phyloP scores from a whole-genome alignment of 1,140 invertebrate genomes.

The Trialeurodes vaporariorum region DNA sequence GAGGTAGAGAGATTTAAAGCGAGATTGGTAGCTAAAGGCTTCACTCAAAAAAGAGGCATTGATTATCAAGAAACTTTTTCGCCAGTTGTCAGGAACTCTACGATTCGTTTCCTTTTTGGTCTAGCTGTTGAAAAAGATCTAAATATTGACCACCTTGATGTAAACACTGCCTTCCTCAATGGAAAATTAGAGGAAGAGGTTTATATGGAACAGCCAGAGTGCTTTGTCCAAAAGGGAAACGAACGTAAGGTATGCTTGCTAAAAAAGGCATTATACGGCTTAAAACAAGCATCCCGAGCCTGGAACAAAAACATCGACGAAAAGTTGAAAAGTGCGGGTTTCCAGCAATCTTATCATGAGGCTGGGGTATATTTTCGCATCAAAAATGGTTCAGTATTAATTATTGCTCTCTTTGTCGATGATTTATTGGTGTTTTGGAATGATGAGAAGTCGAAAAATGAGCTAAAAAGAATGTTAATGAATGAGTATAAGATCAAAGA shows the following conservation, averaged over 20 bases:
- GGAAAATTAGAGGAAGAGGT: neutral
- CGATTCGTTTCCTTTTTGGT: no score
- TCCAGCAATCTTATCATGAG: neutral
- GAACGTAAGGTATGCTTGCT: slow-evolving; percentile 1
- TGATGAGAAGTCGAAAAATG: neutral
- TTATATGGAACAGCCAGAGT: neutral
- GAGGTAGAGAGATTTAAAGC: no score
- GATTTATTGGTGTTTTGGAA: neutral
- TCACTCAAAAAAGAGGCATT: slow-evolving; percentile 11
- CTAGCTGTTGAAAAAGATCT: no score
- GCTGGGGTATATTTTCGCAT: neutral
- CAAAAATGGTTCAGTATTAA: neutral
- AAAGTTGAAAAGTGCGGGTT: slow-evolving; percentile 3
- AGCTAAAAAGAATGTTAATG: neutral
- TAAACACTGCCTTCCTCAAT: no score
- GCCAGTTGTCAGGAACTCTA: no score
- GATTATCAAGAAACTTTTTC: no score
- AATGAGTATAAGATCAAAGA: slow-evolving; percentile 2
- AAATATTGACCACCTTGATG: no score
- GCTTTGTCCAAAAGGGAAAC: neutral
- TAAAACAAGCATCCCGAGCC: neutral
- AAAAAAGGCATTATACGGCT: slow-evolving; percentile 2
- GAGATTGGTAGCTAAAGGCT: slow-evolving; percentile 10
- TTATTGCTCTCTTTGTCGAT: neutral
- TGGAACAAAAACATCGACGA: neutral